Evolutionary conservation across 2,113 vertebrate species (phyloP).

Genomic region (Rhea americana): DNA sequence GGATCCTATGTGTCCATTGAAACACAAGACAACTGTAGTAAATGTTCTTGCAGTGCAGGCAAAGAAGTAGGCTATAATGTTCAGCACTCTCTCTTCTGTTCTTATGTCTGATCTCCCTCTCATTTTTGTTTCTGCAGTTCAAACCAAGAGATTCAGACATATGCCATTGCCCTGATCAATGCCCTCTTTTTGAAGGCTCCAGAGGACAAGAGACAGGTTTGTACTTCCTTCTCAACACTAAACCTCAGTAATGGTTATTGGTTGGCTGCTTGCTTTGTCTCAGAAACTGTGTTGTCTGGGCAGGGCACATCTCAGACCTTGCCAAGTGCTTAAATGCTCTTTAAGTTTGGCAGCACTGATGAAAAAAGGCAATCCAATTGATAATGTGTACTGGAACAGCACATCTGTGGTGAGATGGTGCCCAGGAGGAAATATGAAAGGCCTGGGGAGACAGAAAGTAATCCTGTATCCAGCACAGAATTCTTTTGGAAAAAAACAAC

Average conservation of each 20-base stretch:
- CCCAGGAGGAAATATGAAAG: conserved; percentile 1
- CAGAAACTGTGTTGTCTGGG: not conserved
- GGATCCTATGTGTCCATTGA: not conserved
- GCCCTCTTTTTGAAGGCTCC: conserved; percentile 98
- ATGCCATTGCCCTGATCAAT: conserved; percentile 97
- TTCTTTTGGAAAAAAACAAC: no score
- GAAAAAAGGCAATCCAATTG: not conserved
- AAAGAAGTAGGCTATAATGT: not conserved
- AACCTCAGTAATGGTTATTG: not conserved
- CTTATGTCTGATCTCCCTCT: not conserved
- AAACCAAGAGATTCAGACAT: conserved; percentile 99
- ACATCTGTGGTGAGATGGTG: not conserved
- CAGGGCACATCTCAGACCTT: conserved; percentile 3
- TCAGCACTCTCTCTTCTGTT: not conserved
- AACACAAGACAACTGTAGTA: not conserved
- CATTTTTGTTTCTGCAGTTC: conserved; percentile 80
- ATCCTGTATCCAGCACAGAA: not conserved
- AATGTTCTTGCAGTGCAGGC: not conserved
- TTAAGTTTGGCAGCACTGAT: not conserved
- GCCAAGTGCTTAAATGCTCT: not conserved
- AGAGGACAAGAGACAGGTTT: conserved; percentile 95
- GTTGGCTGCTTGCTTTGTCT: conserved; percentile 13
- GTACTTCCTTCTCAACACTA: conserved; percentile 54
- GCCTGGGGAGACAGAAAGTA: not conserved
- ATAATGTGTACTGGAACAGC: not conserved